Conservation (phyloP, 2,113 vertebrate genomes). For the Sinocyclocheilus anophthalmus region DNA sequence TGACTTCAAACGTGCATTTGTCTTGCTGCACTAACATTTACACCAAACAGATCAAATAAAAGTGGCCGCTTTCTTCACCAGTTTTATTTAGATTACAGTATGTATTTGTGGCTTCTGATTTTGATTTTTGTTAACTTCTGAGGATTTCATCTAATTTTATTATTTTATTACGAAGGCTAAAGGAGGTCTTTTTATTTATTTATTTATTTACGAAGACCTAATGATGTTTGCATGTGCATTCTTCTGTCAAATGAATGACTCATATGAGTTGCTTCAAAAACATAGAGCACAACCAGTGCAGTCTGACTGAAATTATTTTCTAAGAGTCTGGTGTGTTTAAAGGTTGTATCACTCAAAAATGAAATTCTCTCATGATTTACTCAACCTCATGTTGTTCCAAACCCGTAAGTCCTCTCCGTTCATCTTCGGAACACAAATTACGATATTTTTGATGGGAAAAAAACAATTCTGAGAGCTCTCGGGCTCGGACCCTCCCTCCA, state of each 20-base stretch:
- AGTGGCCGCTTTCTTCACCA: neutral
- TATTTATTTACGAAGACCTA: neutral
- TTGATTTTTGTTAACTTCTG: neutral
- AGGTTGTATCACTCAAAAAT: too few relatives aligned
- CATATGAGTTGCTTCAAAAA: neutral
- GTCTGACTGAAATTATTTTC: neutral
- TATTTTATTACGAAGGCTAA: neutral
- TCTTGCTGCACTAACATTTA: slow-evolving; percentile 17
- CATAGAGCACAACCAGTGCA: neutral
- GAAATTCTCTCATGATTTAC: too few relatives aligned
- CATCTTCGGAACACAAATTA: too few relatives aligned
- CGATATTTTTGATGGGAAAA: too few relatives aligned
- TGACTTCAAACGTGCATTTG: slow-evolving; percentile 39
- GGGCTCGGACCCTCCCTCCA: too few relatives aligned
- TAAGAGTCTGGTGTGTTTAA: neutral
- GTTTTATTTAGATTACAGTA: neutral
- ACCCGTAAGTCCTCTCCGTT: too few relatives aligned
- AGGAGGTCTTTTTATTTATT: neutral
- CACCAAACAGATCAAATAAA: neutral
- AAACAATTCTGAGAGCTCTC: too few relatives aligned
- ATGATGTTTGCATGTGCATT: neutral
- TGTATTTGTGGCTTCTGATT: neutral
- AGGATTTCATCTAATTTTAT: neutral
- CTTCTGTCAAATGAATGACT: neutral
- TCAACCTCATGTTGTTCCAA: too few relatives aligned